Evolutionary conservation across 1,140 invertebrate species (phyloP).

Genomic region (Polyergus mexicanus): DNA sequence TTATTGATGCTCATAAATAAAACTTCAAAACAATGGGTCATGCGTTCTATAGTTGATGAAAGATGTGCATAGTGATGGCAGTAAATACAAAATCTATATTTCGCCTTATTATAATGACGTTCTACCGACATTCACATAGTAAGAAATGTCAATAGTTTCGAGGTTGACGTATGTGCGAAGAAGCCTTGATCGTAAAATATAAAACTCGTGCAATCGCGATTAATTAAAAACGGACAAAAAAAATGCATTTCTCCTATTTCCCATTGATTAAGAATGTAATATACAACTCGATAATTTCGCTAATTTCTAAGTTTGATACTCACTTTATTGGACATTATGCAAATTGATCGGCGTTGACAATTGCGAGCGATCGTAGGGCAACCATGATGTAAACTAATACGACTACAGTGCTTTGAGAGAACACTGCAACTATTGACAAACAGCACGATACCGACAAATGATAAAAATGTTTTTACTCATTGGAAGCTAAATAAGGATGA

Average conservation of each 20-base stretch:
- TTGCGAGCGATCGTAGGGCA: constrained; percentile 63
- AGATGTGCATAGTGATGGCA: neutral
- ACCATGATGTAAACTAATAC: constrained; percentile 76
- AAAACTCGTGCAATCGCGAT: neutral
- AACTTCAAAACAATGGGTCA: neutral
- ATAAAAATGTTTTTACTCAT: no score
- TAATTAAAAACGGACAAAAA: neutral
- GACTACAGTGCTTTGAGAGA: neutral
- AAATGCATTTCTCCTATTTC: neutral
- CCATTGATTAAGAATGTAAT: neutral
- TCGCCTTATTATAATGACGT: neutral
- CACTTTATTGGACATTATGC: constrained; percentile 79
- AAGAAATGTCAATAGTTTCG: constrained; percentile 71
- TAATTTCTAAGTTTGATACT: neutral
- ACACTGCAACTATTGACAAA: neutral
- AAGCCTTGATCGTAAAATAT: constrained; percentile 39
- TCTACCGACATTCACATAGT: constrained; percentile 21
- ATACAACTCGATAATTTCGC: neutral
- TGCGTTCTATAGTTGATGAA: neutral
- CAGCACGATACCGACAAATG: no score
- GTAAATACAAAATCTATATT: neutral
- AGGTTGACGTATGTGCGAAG: constrained; percentile 35
- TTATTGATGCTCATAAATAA: constrained; percentile 2
- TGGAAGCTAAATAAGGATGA: no score
- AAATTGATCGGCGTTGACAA: constrained; percentile 77